Percentiles rank a stretch among this genome's conserved stretches.
phyloP scores from a whole-genome alignment of 2,888 invertebrate genomes.

The Synanthedon formicaeformis region DNA sequence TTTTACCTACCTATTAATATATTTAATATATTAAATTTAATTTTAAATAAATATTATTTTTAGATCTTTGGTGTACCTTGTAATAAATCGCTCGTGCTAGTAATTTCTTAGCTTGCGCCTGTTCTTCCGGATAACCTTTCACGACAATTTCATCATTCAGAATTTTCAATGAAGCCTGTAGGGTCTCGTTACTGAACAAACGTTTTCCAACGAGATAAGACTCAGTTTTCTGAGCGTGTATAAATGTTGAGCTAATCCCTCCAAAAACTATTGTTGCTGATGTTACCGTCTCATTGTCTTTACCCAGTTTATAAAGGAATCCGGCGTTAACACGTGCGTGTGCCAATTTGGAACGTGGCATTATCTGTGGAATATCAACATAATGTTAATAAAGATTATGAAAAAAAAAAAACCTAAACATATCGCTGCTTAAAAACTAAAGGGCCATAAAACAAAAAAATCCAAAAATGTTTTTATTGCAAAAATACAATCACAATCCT shows the following conservation, averaged over 20 bases:
- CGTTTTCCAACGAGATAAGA: slow-evolving; percentile 44
- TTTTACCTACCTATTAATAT: no score
- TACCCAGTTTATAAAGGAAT: slow-evolving; percentile 7
- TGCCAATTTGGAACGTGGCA: background rate
- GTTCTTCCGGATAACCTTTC: slow-evolving; percentile 41
- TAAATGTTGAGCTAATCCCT: slow-evolving; percentile 68
- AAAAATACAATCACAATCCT: no score
- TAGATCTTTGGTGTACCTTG: slow-evolving; percentile 1
- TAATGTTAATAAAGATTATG: slow-evolving; percentile 22
- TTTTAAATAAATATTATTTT: no score
- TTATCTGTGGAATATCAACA: background rate
- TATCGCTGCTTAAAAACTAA: no score
- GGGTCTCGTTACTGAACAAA: slow-evolving; percentile 43
- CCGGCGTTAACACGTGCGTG: background rate
- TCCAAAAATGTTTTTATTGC: no score
- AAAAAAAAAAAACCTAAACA: slow-evolving; percentile 17
- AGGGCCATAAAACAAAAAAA: no score
- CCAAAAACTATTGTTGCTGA: slow-evolving; percentile 74
- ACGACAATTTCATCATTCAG: background rate
- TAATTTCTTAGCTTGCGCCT: background rate
- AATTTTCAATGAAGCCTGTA: background rate
- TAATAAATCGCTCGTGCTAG: background rate
- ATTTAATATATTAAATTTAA: no score
- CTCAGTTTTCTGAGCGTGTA: slow-evolving; percentile 72
- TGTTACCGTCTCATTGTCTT: slow-evolving; percentile 36